Evolutionary conservation across 2,113 vertebrate species (phyloP).

Genomic region (Ageneiosus marmoratus): DNA sequence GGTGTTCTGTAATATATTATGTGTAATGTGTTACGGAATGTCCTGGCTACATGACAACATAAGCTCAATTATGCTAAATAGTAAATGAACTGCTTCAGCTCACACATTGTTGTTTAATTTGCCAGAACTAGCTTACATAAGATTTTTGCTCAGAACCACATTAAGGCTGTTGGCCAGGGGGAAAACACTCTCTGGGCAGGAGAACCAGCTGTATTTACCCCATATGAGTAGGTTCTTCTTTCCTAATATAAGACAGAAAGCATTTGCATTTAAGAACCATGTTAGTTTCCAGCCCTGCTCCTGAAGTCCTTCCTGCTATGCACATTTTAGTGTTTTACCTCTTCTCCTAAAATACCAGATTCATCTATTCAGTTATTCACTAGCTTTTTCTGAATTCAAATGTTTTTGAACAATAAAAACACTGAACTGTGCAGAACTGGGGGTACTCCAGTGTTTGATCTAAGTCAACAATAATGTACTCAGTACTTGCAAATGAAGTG

Average conservation of each 20-base stretch:
- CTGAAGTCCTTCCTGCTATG: not conserved
- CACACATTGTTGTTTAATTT: not conserved
- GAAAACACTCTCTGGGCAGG: constrained; percentile 58
- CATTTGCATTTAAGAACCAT: not conserved
- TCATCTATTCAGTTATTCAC: not conserved
- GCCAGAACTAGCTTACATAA: constrained; percentile 60
- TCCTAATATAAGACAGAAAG: constrained; percentile 58
- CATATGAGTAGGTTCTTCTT: constrained; percentile 77
- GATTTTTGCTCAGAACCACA: constrained; percentile 69
- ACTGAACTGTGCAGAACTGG: not conserved
- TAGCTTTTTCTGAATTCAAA: not conserved
- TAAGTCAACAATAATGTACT: not conserved
- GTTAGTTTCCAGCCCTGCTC: not conserved
- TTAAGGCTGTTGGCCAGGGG: constrained; percentile 69
- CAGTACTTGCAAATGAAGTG: not conserved
- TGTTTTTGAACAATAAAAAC: not conserved
- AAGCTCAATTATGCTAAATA: not conserved
- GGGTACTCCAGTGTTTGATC: not conserved
- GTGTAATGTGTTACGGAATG: not conserved
- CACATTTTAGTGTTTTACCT: not conserved
- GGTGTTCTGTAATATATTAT: not conserved
- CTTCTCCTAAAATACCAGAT: not conserved
- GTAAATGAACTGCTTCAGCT: not conserved
- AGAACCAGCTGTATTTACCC: constrained; percentile 69
- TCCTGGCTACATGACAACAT: not conserved